phyloP scores from a whole-genome alignment of 2,113 vertebrate species.

The Pseudolaguvia tuberculata region DNA sequence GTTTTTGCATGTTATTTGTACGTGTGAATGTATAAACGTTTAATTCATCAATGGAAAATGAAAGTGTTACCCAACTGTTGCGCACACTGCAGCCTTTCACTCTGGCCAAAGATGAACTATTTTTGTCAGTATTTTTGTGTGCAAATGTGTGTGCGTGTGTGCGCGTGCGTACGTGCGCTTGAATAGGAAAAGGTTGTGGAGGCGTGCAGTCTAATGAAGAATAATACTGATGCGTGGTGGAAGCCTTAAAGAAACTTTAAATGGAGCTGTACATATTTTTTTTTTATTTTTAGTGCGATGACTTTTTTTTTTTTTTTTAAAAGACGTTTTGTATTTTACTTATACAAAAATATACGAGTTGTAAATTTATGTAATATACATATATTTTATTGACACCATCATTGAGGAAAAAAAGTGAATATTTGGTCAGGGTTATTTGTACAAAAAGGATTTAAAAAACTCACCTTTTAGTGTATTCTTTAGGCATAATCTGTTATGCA shows the following conservation, averaged over 20 bases:
- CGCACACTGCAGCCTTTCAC: slow-evolving; percentile 65
- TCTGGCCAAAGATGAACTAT: slow-evolving; percentile 71
- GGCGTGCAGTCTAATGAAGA: slow-evolving; percentile 32
- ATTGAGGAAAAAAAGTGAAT: slow-evolving; percentile 7
- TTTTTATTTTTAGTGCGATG: slow-evolving; percentile 62
- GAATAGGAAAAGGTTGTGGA: slow-evolving; percentile 43
- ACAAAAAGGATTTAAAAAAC: background rate
- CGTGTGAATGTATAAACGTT: slow-evolving; percentile 26
- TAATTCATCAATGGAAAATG: slow-evolving; percentile 21
- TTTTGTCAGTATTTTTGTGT: slow-evolving; percentile 40
- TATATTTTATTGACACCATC: slow-evolving; percentile 52
- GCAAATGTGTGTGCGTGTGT: background rate
- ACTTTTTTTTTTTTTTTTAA: slow-evolving; percentile 64
- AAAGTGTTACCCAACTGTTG: slow-evolving; percentile 52
- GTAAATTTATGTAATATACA: slow-evolving; percentile 64
- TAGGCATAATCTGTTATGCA: slow-evolving; percentile 1
- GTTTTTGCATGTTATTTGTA: slow-evolving; percentile 42
- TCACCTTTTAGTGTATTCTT: slow-evolving; percentile 3
- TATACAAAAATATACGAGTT: slow-evolving; percentile 56
- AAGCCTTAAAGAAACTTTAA: slow-evolving; percentile 41
- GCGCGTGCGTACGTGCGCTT: slow-evolving; percentile 47
- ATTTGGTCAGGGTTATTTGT: slow-evolving; percentile 12
- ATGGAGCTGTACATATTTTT: slow-evolving; percentile 66
- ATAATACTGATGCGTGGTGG: slow-evolving; percentile 51
- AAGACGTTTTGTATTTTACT: slow-evolving; percentile 64